A percentile compares a stretch with the other conserved stretches of the same genome.
Conservation (phyloP, 2,797 vertebrate species). For the Tarsius wallacei region DNA sequence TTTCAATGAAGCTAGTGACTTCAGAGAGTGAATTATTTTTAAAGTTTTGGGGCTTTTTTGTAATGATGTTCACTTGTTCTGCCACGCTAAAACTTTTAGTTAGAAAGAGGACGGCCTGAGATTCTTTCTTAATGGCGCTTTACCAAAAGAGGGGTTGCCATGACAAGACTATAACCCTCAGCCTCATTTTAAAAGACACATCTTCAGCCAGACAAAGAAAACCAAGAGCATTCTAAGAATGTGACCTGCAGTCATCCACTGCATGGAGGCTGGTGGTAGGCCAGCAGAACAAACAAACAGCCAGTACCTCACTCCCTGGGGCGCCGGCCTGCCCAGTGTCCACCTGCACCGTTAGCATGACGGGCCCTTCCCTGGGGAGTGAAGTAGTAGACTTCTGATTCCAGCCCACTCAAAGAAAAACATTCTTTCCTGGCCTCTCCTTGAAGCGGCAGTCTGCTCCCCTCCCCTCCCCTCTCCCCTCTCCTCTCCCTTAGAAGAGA, state of each 20-base stretch:
- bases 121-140: background rate
- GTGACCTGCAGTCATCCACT: background rate
- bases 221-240: background rate
- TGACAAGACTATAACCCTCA: background rate
- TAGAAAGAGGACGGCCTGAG: background rate
- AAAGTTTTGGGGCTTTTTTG: background rate
- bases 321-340: background rate
- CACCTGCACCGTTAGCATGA: accelerated
- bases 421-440: background rate
- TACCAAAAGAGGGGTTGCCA: background rate
- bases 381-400: background rate
- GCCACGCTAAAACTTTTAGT: background rate
- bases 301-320: background rate
- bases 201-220: background rate
- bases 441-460: background rate
- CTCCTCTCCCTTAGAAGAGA: background rate
- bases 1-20: accelerated
- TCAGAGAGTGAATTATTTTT: background rate
- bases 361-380: background rate
- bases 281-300: background rate
- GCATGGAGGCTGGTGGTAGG: background rate
- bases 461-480: background rate
- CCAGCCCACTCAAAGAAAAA: background rate
- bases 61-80: background rate
- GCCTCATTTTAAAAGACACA: background rate